Evolutionary conservation across 1,140 invertebrate genomes (phyloP).

Genomic region (Ladona fulva): DNA sequence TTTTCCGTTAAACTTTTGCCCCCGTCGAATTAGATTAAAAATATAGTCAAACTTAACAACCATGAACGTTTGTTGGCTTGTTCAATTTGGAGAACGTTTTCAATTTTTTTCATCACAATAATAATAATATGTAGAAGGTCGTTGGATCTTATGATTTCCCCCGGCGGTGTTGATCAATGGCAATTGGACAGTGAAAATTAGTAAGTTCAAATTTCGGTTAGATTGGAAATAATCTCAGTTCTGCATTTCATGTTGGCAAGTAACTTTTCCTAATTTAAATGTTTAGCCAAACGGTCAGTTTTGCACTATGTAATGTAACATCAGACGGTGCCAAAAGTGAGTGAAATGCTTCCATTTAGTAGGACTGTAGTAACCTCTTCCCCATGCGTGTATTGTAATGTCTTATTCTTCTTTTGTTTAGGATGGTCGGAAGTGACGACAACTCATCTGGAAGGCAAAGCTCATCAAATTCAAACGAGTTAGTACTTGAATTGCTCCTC

Average conservation of each 20-base stretch:
- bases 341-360: background rate
- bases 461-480: conserved; percentile 9
- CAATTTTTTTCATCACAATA: background rate
- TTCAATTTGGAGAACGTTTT: background rate
- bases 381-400: conserved; percentile 8
- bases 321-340: conserved; percentile 7
- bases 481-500: conserved; percentile 4
- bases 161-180: background rate
- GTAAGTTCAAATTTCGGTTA: background rate
- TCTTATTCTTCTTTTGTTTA: conserved; percentile 10
- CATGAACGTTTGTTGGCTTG: background rate
- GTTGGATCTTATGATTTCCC: background rate
- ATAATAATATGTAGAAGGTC: background rate
- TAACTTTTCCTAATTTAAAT: background rate
- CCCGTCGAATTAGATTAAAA: background rate
- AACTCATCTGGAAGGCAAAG: conserved; percentile 8
- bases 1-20: background rate
- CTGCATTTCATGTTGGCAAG: conserved; percentile 8
- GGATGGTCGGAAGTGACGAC: conserved; percentile 6
- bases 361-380: conserved; percentile 4
- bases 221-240: background rate
- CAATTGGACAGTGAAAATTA: background rate
- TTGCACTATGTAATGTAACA: background rate
- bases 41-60: background rate
- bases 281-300: background rate